Base-by-base conservation (phyloP, 1,140 invertebrate species). In the Drosophila carrolli region DNA sequence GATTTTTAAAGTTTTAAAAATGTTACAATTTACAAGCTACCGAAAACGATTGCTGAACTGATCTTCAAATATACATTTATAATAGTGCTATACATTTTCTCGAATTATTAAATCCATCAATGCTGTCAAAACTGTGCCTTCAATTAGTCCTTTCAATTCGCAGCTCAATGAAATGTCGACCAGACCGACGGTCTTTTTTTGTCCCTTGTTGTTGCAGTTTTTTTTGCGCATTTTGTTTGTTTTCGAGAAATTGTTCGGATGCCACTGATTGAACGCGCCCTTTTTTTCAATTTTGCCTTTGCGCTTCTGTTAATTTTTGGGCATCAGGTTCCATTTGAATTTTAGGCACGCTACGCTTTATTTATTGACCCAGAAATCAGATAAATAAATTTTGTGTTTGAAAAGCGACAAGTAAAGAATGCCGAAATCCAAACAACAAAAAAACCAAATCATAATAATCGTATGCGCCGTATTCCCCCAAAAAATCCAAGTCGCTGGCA, bases 331-430 rank as follows among this genome's bases (percentile, higher is more conserved):
- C 78, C 83, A 86, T 86, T 86, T 83, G 81, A 88, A 86, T 86
- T 86, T 86, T 88, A 79, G 83, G 84, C 83, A 88, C 84, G 80
- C 75, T 79, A 83, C 71, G 72, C 63, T 79, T 83, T 86, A 86
- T 86, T 88, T 88, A 88, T 88, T 88, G 83, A 88, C 83, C 83
- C 83, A 88, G 75, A 88, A 88, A 89, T 44, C 83, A 89, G 83
- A 88, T 89, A 88, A 88, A 88, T 88, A 86, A 80, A 83, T 88
- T 77, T 79, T 76, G 58, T 75, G 74, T 68, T 38, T 50, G 40
- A 72, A 70, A 61, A 71, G 59, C 67, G 48, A 85, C 66, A 76
- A 80, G 56, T 53, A 46, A 43, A 63, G 43, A 44, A 43, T 56
- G 53, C 32, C 44, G n/a, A 67, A 66, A 68, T 35, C 44, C 48